Evolutionary conservation across 2,113 vertebrate species (phyloP), one percentile per base, ranked within the genome.

Genomic region (Choloepus hoffmanni): DNA sequence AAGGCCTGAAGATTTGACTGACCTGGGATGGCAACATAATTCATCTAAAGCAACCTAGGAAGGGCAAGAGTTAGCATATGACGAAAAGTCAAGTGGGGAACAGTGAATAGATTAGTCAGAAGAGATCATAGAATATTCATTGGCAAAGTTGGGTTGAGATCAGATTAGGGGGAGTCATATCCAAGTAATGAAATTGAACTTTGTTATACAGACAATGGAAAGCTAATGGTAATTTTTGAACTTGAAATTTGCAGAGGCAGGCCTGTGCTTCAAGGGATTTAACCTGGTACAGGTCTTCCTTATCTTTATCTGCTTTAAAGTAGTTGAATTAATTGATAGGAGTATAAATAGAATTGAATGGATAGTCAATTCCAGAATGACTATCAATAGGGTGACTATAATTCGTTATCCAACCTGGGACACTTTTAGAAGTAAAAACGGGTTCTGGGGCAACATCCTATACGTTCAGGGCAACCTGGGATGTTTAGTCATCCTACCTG

Each of bases 311-410:
- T 79, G 13, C 30, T 89, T 74, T 85, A 83, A 77, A 67, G 4
- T 62, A 72, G 45, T 84, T 97, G 72, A 76, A 70, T 58, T 96
- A 85, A 33, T 88, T 65, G 81, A 82, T 9, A 79, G 81, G 73
- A 62, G 26, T 73, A 86, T 63, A 30, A 77, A 53, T 24, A 72
- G 19, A 63, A n/a, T 58, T 86, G 33, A 79, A 63, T 58, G 33
- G 63, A 45, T 2, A 11, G 18, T 50, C 13, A 36, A n/a, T 19
- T 85, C 5, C 43, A 11, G 16, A 65, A 36, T 92, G 26, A 76
- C 50, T 63, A 33, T 53, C 58, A 2, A 74, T 48, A 28, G 26
- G 36, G 48, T 48, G 30, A 18, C 18, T 86, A 8, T 48, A 30
- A 70, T 81, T 58, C 15, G 63, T 60, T 93, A 24, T 84, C 7